Base-by-base conservation (phyloP, 2,113 vertebrate genomes). In the Rhynchomys soricoides region DNA sequence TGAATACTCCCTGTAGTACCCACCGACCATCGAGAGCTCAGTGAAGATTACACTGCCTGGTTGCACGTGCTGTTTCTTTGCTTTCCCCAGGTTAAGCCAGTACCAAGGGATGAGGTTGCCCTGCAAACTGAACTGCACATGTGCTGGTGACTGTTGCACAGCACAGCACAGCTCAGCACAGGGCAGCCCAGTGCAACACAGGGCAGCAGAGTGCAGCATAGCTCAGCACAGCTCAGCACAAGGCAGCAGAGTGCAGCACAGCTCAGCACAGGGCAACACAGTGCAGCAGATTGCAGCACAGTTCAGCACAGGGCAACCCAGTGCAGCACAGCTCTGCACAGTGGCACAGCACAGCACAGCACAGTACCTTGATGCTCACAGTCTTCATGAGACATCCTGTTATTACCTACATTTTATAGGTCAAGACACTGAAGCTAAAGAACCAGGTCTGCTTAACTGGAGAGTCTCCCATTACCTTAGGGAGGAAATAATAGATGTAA, bases 361-460 rank as follows among this genome's bases (percentile, higher is more conserved):
- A 19, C 24, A 29, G 81, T 87, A 9, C 85, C 31, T 95, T 83
- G 86, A 82, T 73, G n/a, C 70, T 96, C 21, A 77, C 37, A 64
- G 77, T 7, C 37, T 52, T 3, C 13, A 21, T 48, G 37, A 48
- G 55, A n/a, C 24, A 11, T 62, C 29, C 26, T 59, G 0, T 71
- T 89, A 19, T 48, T 95, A 45, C 10, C 66, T 90, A 29, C n/a
- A 66, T 88, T 81, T 96, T 95, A 26, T 68, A 85, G 29, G 17
- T 70, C 21, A 89, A 85, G 66, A 94, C 59, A 48, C 40, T 91
- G n/a, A 96, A 43, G 29, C 91, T 37, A 78, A 21, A 74, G 16
- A 79, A 83, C 17, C 37, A 74, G 68, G 87, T 43, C 22, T 85
- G 13, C 68, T 79, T 64, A 34, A 96, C 55, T 78, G 81, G 40